Conservation (phyloP, 1,140 invertebrate genomes). For the Teleogryllus occipitalis region DNA sequence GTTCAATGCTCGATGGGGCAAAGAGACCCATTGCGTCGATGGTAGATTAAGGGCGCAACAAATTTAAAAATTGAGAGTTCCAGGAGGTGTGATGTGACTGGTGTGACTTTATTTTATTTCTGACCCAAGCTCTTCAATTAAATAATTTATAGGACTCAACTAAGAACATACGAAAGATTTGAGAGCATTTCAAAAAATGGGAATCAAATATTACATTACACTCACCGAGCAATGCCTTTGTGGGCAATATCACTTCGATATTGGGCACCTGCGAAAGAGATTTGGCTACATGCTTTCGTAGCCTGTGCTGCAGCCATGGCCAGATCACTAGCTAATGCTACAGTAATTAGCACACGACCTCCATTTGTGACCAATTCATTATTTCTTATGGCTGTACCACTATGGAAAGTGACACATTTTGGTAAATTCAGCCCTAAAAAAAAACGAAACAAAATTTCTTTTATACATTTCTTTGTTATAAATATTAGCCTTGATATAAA, state of each 20-base stretch:
- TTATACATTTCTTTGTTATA: too few relatives aligned
- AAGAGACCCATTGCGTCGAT: too few relatives aligned
- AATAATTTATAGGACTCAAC: background rate
- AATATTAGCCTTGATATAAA: too few relatives aligned
- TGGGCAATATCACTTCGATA: slow-evolving; percentile 85
- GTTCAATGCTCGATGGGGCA: too few relatives aligned
- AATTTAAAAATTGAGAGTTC: too few relatives aligned
- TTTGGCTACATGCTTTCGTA: slow-evolving; percentile 52
- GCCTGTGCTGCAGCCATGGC: slow-evolving; percentile 62
- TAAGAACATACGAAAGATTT: background rate
- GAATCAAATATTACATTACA: background rate
- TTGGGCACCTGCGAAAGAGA: slow-evolving; percentile 77
- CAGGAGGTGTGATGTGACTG: too few relatives aligned
- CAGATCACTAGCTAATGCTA: slow-evolving; percentile 59
- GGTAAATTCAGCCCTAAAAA: slow-evolving; percentile 30
- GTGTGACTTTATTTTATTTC: too few relatives aligned
- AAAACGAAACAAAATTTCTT: too few relatives aligned
- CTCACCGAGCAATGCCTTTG: slow-evolving; percentile 72
- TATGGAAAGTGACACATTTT: slow-evolving; percentile 56
- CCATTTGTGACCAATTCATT: slow-evolving; percentile 75
- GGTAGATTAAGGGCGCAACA: too few relatives aligned
- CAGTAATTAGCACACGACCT: slow-evolving; percentile 80
- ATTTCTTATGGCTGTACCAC: slow-evolving; percentile 52
- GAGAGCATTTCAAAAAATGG: background rate
- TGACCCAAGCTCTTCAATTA: too few relatives aligned